phyloP scores from a whole-genome alignment of 2,888 invertebrate genomes.

The Chalcosyrphus nemorum region DNA sequence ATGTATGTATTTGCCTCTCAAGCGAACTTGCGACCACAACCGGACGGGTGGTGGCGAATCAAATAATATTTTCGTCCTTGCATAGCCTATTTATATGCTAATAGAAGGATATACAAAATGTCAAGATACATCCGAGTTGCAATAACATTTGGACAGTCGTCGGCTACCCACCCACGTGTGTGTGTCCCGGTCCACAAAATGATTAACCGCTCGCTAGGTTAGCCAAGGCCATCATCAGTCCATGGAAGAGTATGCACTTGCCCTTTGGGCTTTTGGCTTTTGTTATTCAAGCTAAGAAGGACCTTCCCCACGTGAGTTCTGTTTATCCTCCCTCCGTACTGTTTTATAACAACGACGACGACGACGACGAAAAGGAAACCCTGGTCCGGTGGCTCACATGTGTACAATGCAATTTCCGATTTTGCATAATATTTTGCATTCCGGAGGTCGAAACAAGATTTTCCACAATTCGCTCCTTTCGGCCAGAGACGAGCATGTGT shows the following conservation, averaged over 20 bases:
- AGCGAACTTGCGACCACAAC: slow-evolving; percentile 15
- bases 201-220: slow-evolving; percentile 45
- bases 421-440: slow-evolving; percentile 71
- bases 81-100: slow-evolving; percentile 70
- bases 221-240: slow-evolving; percentile 42
- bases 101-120: slow-evolving; percentile 66
- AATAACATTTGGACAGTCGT: slow-evolving; percentile 33
- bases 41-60: slow-evolving; percentile 28
- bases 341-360: not conserved
- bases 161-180: not conserved
- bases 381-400: slow-evolving; percentile 11
- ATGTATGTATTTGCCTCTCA: not conserved
- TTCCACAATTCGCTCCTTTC: slow-evolving; percentile 67
- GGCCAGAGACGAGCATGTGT: slow-evolving; percentile 8
- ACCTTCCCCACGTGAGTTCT: slow-evolving; percentile 63
- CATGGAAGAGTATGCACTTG: slow-evolving; percentile 52
- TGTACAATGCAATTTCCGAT: slow-evolving; percentile 70
- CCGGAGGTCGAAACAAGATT: slow-evolving; percentile 69
- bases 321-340: too few relatives aligned
- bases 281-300: slow-evolving; percentile 64
- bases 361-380: slow-evolving; percentile 14
- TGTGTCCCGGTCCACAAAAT: slow-evolving; percentile 26
- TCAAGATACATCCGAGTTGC: slow-evolving; percentile 60
- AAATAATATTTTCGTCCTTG: slow-evolving; percentile 60
- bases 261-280: slow-evolving; percentile 65